Conservation (phyloP, 2,888 invertebrate genomes). For the Dicyrtoma fusca region DNA sequence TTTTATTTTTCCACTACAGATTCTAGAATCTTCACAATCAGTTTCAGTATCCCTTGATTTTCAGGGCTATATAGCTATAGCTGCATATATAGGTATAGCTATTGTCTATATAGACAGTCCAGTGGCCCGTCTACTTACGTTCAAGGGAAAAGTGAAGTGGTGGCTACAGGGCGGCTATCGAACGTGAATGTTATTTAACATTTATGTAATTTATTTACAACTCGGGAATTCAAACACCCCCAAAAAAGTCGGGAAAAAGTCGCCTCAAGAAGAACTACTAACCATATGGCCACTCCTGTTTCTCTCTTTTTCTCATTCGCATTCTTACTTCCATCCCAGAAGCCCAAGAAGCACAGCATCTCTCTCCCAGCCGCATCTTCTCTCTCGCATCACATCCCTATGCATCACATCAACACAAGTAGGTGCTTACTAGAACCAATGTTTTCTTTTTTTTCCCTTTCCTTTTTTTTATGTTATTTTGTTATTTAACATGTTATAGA, state of each 20-base stretch:
- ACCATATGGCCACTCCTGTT: constrained; percentile 30
- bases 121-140: background rate
- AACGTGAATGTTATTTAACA: constrained; percentile 26
- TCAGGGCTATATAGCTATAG: too few species aligned
- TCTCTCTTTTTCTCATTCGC: constrained; percentile 20
- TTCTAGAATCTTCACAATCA: too few species aligned
- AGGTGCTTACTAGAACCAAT: background rate
- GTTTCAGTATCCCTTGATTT: too few species aligned
- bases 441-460: background rate
- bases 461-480: too few species aligned
- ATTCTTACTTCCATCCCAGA: constrained; percentile 7
- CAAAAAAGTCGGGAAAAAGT: constrained; percentile 22
- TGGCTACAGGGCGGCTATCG: constrained; percentile 1
- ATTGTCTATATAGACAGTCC: background rate
- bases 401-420: constrained; percentile 7
- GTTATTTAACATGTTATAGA: too few species aligned
- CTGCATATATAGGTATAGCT: too few species aligned
- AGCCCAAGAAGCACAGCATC: too few species aligned
- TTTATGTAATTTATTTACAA: constrained; percentile 27
- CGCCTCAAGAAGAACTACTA: constrained; percentile 22
- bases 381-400: background rate
- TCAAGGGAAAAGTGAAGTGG: background rate
- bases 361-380: background rate
- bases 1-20: too few species aligned
- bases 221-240: constrained; percentile 29